Conservation (phyloP, 2,113 vertebrate species). For the Toxotes chatareus region DNA sequence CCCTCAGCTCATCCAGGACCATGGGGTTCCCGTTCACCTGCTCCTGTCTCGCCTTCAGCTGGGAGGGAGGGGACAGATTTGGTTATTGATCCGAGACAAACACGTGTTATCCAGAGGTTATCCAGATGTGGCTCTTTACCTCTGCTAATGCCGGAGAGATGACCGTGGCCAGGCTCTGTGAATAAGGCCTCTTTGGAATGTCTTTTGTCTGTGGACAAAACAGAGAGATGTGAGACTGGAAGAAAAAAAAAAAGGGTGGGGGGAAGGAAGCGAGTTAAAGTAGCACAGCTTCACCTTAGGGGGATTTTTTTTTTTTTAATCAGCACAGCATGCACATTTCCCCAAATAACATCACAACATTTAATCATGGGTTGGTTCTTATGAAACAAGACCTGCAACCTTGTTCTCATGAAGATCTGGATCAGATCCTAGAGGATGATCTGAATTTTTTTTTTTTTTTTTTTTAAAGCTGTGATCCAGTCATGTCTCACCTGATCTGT, state of each 20-base stretch:
- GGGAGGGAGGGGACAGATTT: background rate
- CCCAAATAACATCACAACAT: background rate
- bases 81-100: background rate
- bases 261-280: background rate
- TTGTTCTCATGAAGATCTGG: background rate
- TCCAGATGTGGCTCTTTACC: conserved; percentile 81
- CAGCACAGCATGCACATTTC: background rate
- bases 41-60: conserved; percentile 93
- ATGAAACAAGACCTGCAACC: background rate
- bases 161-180: conserved; percentile 93
- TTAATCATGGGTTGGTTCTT: too few relatives aligned
- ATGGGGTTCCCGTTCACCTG: conserved; percentile 89
- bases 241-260: too few relatives aligned
- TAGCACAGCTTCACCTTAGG: conserved; percentile 1
- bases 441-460: background rate
- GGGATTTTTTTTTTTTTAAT: conserved; percentile 6
- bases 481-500: conserved; percentile 84
- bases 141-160: conserved; percentile 95
- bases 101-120: too few relatives aligned
- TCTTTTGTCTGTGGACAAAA: conserved; percentile 85
- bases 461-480: background rate
- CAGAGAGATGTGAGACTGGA: background rate
- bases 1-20: conserved; percentile 92
- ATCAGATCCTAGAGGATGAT: too few relatives aligned
- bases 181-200: conserved; percentile 93